Conservation (phyloP, 2,888 invertebrate genomes). For the Cordylochernes scorpioides region DNA sequence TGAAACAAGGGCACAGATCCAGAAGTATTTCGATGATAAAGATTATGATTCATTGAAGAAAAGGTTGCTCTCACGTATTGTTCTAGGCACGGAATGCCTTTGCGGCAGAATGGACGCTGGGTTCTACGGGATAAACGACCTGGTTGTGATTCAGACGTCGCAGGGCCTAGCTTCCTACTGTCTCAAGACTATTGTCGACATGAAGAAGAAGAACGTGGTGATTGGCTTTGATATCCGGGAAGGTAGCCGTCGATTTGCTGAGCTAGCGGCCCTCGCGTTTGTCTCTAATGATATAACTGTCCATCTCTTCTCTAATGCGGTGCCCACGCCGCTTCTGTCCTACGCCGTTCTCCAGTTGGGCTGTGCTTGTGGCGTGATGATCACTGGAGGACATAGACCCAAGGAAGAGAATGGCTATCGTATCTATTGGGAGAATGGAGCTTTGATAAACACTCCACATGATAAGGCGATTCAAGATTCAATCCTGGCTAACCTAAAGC, state of each 20-base stretch:
- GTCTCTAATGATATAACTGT: no score
- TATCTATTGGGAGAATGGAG: no score
- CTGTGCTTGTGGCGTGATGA: no score
- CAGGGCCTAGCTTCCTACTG: constrained; percentile 62
- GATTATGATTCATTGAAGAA: no score
- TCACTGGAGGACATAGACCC: constrained; percentile 81
- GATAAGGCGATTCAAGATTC: constrained; percentile 56
- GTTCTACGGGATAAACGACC: constrained; percentile 75
- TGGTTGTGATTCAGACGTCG: constrained; percentile 65
- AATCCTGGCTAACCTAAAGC: constrained; percentile 47
- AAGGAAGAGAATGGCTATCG: constrained; percentile 91
- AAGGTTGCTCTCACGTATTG: no score
- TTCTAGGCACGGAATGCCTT: constrained; percentile 35
- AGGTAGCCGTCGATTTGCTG: constrained; percentile 48
- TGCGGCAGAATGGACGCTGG: constrained; percentile 79
- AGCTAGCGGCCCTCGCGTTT: no score
- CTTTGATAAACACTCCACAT: constrained; percentile 70
- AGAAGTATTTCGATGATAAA: no score
- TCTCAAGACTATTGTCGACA: constrained; percentile 30
- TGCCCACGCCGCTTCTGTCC: no score
- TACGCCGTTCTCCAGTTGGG: no score
- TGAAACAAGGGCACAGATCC: no score
- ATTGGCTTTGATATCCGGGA: constrained; percentile 77
- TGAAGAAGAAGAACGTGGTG: constrained; percentile 38
- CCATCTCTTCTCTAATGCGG: no score